Base-by-base conservation (phyloP, 1,140 invertebrate species). In the Phthorimaea operculella region DNA sequence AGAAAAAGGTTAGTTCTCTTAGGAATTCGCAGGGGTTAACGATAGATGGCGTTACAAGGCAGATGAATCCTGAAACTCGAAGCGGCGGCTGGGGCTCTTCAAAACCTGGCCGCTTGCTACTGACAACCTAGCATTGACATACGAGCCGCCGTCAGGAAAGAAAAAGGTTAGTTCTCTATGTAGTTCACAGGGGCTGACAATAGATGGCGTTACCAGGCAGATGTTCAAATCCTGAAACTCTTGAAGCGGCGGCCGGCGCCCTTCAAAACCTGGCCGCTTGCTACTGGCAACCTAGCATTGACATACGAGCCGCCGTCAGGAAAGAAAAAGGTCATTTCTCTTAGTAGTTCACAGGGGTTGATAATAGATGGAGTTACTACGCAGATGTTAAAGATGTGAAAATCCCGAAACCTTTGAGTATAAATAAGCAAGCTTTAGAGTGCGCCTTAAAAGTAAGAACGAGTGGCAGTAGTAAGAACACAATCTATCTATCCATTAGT, bases 141-240 rank as follows among this genome's bases (percentile, higher is more conserved):
- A 63, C 89, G 98, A 33, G 96, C 96, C 0, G 94, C 96, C 49
- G 97, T 99, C 6, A 88, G 98, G 28, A 98, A 98, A 83, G 96
- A 98, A 72, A 99, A 99, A 86, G 89, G 96, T 86, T 28, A 28
- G 21, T 6, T 28, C 21, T 28, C 21, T 28, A 4, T 4, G 21
- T 28, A 28, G 21, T 28, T 28, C 21, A 28, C 21, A 28, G 21
- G 21, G 21, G 21, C 6, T 28, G 21, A 28, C 21, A 6, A 28
- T 28, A 28, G 21, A 28, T 28, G 21, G 21, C 21, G 21, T 6
- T 28, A 28, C 6, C 6, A 28, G 21, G 6, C 21, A 4, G 21
- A 28, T 28, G 39, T 50, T 48, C 33, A 1, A 17, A n/a, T 53
- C 47, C 50, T 47, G 1, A 1, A 10, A 52, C 14, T 36, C 42